Evolutionary conservation across 2,797 vertebrate genomes (phyloP).

Genomic region (Mionectes olivaceus): DNA sequence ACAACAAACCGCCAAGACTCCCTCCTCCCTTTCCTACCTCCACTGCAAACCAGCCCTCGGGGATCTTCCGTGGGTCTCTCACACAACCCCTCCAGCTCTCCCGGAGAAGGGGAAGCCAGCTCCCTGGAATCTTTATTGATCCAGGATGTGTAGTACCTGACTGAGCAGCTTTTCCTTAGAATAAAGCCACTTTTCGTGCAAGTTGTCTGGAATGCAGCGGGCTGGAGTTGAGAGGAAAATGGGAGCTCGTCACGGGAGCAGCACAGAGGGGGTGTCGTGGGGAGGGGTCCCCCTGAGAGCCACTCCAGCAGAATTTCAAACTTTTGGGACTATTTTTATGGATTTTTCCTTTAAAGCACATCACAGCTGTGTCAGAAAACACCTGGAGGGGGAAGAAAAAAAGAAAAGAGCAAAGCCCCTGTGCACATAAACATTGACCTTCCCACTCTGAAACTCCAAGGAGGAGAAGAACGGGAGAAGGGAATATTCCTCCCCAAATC

Average conservation of each 20-base stretch:
- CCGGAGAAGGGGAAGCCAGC: background rate
- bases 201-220: conserved; percentile 11
- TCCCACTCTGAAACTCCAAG: background rate
- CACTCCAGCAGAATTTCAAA: background rate
- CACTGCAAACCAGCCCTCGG: background rate
- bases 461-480: background rate
- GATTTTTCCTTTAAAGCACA: background rate
- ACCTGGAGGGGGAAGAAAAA: background rate
- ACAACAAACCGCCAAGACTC: background rate
- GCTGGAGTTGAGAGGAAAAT: conserved; percentile 39
- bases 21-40: background rate
- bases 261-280: background rate
- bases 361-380: background rate
- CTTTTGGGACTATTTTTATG: background rate
- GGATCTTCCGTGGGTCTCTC: background rate
- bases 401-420: background rate
- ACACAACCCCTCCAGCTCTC: background rate
- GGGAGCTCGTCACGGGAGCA: background rate
- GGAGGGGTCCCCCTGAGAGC: conserved; percentile 38
- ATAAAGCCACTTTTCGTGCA: conserved; percentile 41
- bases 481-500: background rate
- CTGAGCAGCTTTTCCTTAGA: conserved; percentile 12
- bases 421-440: background rate
- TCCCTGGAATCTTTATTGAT: conserved; percentile 21
- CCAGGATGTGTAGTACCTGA: conserved; percentile 37